These are phyloP conservation scores for Danio kyathit DNA, from an alignment of 2,797 vertebrate genomes.

Conservation along the genomic window DNA sequence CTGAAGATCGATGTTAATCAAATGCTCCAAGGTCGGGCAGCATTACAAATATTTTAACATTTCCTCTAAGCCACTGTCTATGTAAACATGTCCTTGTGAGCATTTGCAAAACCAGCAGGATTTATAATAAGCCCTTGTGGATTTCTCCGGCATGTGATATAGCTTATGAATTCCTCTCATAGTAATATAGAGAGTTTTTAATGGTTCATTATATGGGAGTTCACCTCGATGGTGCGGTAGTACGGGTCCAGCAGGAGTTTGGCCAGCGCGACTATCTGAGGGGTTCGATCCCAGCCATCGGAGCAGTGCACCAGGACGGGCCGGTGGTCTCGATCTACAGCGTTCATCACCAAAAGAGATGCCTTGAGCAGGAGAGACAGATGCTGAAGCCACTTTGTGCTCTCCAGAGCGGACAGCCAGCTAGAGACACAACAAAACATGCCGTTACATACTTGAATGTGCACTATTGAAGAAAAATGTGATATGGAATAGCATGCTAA, in stretches of 20 bases:
- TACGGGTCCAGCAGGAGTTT: constrained; percentile 96
- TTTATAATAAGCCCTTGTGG: constrained; percentile 32
- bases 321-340: constrained; percentile 91
- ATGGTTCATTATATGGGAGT: constrained; percentile 6
- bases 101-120: not conserved
- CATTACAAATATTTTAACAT: constrained; percentile 13
- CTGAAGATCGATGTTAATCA: not conserved
- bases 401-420: constrained; percentile 98
- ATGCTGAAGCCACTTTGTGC: constrained; percentile 98
- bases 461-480: not conserved
- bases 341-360: constrained; percentile 89
- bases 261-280: constrained; percentile 94
- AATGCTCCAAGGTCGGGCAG: constrained; percentile 3
- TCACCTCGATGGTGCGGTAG: constrained; percentile 95
- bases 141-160: constrained; percentile 39
- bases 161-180: constrained; percentile 10
- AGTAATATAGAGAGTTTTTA: not conserved
- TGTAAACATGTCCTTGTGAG: constrained; percentile 26
- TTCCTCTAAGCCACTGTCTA: constrained; percentile 16
- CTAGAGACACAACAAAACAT: constrained; percentile 70
- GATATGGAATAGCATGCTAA: too few species aligned
- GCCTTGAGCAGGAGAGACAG: constrained; percentile 95
- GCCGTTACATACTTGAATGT: not conserved
- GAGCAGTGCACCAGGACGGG: constrained; percentile 97
- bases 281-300: constrained; percentile 97